Percentiles rank a stretch among this genome's conserved stretches.
Conservation (phyloP, 1,140 invertebrate genomes). For the Protaetia brevitarsis region DNA sequence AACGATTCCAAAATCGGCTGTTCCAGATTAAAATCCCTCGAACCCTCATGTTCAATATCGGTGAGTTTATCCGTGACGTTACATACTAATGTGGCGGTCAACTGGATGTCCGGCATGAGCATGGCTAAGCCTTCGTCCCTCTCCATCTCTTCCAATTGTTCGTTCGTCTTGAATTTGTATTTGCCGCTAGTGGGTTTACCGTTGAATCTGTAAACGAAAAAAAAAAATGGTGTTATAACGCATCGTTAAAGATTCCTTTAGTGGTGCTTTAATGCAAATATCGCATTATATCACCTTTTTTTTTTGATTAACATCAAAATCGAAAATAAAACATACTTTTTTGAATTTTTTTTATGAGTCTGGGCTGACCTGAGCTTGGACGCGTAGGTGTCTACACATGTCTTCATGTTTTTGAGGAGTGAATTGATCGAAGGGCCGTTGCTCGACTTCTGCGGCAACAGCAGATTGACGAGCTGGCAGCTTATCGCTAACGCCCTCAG, state of each 20-base stretch:
- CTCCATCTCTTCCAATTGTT: slow-evolving; percentile 66
- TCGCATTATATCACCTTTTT: background rate
- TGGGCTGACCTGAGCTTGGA: slow-evolving; percentile 69
- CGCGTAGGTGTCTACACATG: slow-evolving; percentile 87
- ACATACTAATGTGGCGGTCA: slow-evolving; percentile 75
- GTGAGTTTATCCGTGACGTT: slow-evolving; percentile 55
- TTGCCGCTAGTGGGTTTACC: slow-evolving; percentile 49
- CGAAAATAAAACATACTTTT: slow-evolving; percentile 30
- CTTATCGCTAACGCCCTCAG: slow-evolving; percentile 76
- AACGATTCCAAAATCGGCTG: slow-evolving; percentile 53
- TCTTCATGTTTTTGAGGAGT: slow-evolving; percentile 81
- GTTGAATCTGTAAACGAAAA: slow-evolving; percentile 43
- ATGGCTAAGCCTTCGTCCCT: slow-evolving; percentile 84
- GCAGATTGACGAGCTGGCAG: slow-evolving; percentile 62
- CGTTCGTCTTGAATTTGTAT: slow-evolving; percentile 46
- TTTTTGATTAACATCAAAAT: slow-evolving; percentile 20
- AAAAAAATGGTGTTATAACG: slow-evolving; percentile 13
- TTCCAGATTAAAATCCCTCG: slow-evolving; percentile 48
- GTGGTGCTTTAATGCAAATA: too few species aligned
- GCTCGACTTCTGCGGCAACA: slow-evolving; percentile 57
- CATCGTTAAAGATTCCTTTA: too few species aligned
- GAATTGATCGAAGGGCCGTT: slow-evolving; percentile 57
- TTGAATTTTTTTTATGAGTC: slow-evolving; percentile 26
- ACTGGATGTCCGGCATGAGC: slow-evolving; percentile 85
- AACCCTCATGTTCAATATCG: slow-evolving; percentile 40